Evolutionary conservation across 2,113 vertebrate species (phyloP), one percentile per base, ranked within the genome.

Genomic region (Catagonus wagneri): DNA sequence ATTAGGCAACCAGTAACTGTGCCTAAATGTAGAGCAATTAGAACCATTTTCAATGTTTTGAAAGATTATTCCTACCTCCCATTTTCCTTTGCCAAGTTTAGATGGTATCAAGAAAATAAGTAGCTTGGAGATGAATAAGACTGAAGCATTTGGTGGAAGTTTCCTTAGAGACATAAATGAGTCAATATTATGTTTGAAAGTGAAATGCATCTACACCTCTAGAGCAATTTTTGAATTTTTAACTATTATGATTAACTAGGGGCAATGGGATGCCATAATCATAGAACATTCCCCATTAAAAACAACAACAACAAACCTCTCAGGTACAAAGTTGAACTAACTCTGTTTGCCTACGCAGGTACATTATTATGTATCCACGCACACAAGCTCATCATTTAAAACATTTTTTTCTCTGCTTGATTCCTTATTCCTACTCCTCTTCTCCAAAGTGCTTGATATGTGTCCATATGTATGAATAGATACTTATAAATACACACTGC

Each of bases 31-130:
- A 76, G 71, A 95, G 93, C 83, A 96, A 96, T 97, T 97, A 94
- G 74, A 95, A 96, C 10, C 54, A 97, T 96, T 97, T 94, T 97
- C 56, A 93, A 91, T 87, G 69, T 94, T 96, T 95, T 94, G 79
- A 96, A 93, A 93, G 69, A 84, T 80, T 91, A 22, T 76, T 96
- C 71, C 97, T 94, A 93, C 63, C 52, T 89, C 44, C 52, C 32
- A 32, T 68, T 3, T 85, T 94, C 72, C 63, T 93, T 80, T 94
- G 79, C 83, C 60, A 94, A 96, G 79, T 93, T 93, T 94, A 93
- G 90, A 61, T 68, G 79, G 74, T 89, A 97, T 97, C 74, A 91
- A 83, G 93, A 94, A 97, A 97, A 97, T 92, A 75, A 97, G 95
- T 34, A 93, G 89, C 27, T 80, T 52, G 8, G 63, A 72, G 56